phyloP scores from a whole-genome alignment of 2,888 invertebrate genomes.

The Ganaspis brasiliensis region DNA sequence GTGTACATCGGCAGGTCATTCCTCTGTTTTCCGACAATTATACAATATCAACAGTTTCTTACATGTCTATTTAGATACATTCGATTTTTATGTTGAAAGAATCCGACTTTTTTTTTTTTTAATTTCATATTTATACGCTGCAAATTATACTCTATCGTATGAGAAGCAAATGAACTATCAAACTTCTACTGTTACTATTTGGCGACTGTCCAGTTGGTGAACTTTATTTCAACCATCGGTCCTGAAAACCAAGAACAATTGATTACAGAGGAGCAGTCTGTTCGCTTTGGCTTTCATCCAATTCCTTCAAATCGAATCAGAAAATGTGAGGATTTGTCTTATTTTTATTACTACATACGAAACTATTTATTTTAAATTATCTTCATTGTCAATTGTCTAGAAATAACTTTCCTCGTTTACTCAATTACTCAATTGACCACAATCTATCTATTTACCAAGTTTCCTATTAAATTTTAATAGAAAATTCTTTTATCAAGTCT shows the following conservation, averaged over 20 bases:
- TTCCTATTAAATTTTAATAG: background rate
- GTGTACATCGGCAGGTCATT: no score
- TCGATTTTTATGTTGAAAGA: no score
- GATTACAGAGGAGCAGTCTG: conserved; percentile 48
- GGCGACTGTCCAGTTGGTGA: conserved; percentile 51
- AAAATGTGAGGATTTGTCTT: conserved; percentile 33
- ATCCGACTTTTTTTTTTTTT: no score
- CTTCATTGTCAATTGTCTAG: background rate
- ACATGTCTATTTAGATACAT: no score
- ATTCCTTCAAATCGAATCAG: conserved; percentile 49
- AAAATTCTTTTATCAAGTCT: no score
- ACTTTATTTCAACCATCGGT: conserved; percentile 45
- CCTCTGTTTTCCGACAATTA: no score
- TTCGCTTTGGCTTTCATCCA: conserved; percentile 52
- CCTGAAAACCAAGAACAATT: conserved; percentile 50
- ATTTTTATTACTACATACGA: conserved; percentile 21
- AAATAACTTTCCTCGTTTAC: conserved; percentile 9
- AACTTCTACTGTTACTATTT: conserved; percentile 46
- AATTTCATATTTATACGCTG: no score
- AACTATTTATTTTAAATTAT: conserved; percentile 34
- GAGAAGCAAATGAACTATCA: background rate
- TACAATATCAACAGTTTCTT: no score
- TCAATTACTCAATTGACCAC: background rate
- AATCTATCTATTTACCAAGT: background rate
- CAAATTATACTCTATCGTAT: no score